These are phyloP conservation scores for Euproctis similis DNA, from an alignment of 2,888 invertebrate species.

Conservation along the genomic window DNA sequence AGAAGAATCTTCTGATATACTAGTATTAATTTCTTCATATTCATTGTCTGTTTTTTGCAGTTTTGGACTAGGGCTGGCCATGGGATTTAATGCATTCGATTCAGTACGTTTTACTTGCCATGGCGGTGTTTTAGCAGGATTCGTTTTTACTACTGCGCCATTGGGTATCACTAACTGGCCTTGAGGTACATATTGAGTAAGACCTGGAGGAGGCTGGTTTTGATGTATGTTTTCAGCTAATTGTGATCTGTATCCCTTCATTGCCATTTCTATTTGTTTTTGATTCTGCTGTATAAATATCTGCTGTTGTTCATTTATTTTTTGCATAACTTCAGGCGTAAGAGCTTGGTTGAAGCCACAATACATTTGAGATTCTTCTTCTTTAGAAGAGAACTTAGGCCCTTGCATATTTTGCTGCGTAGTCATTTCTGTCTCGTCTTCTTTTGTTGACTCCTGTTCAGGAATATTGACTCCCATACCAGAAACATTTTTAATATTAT, in stretches of 20 bases:
- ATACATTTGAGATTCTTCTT: slow-evolving; percentile 64
- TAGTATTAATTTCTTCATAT: slow-evolving; percentile 52
- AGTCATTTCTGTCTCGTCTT: slow-evolving; percentile 40
- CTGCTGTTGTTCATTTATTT: slow-evolving; percentile 74
- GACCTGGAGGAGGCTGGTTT: slow-evolving; percentile 43
- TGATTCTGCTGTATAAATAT: slow-evolving; percentile 74
- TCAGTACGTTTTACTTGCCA: slow-evolving; percentile 74
- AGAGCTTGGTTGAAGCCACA: slow-evolving; percentile 64
- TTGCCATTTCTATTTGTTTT: slow-evolving; percentile 70
- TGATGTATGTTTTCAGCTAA: slow-evolving; percentile 46
- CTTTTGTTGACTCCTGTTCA: slow-evolving; percentile 46
- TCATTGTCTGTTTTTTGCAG: slow-evolving; percentile 54
- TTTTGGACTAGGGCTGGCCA: slow-evolving; percentile 53
- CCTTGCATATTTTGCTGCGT: slow-evolving; percentile 26
- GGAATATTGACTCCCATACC: slow-evolving; percentile 28
- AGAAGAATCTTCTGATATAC: slow-evolving; percentile 52
- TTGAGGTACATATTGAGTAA: slow-evolving; percentile 51
- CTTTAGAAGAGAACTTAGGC: slow-evolving; percentile 40
- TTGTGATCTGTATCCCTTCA: slow-evolving; percentile 66
- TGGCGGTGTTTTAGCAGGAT: slow-evolving; percentile 74
- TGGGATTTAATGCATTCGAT: slow-evolving; percentile 32
- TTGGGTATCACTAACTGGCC: slow-evolving; percentile 65
- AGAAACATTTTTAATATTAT: slow-evolving; percentile 37
- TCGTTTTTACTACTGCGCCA: slow-evolving; percentile 67
- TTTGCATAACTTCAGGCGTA: slow-evolving; percentile 72